These are phyloP conservation scores for Thecophora atra DNA, from an alignment of 2,888 invertebrate species.

Conservation along the genomic window DNA sequence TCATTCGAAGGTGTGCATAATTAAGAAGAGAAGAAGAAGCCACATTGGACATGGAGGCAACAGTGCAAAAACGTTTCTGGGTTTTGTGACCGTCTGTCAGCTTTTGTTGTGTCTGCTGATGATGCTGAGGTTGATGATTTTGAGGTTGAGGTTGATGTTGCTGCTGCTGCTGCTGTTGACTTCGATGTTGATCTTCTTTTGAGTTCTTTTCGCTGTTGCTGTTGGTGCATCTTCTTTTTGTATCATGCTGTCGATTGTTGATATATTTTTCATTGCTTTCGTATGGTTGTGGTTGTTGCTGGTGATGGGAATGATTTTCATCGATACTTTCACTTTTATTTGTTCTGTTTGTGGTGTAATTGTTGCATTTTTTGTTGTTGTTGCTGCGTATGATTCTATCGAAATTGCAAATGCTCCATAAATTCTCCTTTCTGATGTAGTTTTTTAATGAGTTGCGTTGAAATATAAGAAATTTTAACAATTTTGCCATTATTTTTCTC, in stretches of 20 bases:
- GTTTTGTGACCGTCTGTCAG: background rate
- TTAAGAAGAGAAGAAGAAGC: slow-evolving; percentile 7
- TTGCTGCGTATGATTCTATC: background rate
- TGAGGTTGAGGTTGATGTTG: slow-evolving; percentile 8
- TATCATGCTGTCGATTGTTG: slow-evolving; percentile 12
- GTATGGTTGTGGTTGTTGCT: background rate
- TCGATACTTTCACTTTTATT: background rate
- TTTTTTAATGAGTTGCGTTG: slow-evolving; percentile 27
- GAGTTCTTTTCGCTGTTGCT: slow-evolving; percentile 7
- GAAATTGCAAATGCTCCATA: slow-evolving; percentile 11
- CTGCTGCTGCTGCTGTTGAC: slow-evolving; percentile 2
- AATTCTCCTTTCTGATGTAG: slow-evolving; percentile 12
- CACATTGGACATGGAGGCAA: background rate
- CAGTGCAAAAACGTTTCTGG: background rate
- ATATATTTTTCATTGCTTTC: background rate
- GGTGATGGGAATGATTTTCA: background rate
- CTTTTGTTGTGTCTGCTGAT: slow-evolving; percentile 9
- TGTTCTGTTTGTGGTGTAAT: background rate
- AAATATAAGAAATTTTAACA: slow-evolving; percentile 19
- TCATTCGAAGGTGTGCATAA: background rate
- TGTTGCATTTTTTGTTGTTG: background rate
- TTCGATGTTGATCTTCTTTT: slow-evolving; percentile 36
- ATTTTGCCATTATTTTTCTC: slow-evolving; percentile 18
- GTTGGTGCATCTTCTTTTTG: background rate
- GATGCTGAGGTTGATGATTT: background rate